Conservation (phyloP, 2,888 invertebrate genomes). For the Antheraea assamensis region DNA sequence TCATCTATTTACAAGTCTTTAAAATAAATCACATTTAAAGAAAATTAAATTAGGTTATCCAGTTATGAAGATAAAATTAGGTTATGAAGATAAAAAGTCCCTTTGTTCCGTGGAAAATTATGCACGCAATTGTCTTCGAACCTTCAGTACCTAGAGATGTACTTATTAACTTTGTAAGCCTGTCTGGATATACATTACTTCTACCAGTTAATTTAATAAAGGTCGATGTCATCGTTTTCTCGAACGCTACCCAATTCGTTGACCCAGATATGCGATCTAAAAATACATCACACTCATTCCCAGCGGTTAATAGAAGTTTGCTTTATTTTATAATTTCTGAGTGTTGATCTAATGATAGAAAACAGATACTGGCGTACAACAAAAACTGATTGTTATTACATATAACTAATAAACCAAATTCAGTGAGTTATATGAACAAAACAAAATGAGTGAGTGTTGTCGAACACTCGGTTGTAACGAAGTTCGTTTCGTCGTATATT, state of each 20-base stretch:
- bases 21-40: no score
- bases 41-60: no score
- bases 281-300: constrained; percentile 11
- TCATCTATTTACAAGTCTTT: no score
- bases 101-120: not conserved
- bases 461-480: no score
- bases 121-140: not conserved
- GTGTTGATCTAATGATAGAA: not conserved
- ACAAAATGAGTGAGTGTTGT: no score
- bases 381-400: not conserved
- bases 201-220: constrained; percentile 28
- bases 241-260: constrained; percentile 35
- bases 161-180: not conserved
- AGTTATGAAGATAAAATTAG: no score
- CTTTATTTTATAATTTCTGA: not conserved
- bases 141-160: not conserved
- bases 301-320: not conserved
- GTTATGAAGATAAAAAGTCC: no score
- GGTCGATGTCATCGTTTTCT: constrained; percentile 36
- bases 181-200: not conserved
- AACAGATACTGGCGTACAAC: not conserved
- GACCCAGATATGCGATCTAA: constrained; percentile 32
- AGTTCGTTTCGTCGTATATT: no score
- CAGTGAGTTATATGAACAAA: not conserved
- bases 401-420: not conserved